These are phyloP conservation scores for Cheilosia vulpina DNA, from an alignment of 2,888 invertebrate genomes.

Conservation along the genomic window DNA sequence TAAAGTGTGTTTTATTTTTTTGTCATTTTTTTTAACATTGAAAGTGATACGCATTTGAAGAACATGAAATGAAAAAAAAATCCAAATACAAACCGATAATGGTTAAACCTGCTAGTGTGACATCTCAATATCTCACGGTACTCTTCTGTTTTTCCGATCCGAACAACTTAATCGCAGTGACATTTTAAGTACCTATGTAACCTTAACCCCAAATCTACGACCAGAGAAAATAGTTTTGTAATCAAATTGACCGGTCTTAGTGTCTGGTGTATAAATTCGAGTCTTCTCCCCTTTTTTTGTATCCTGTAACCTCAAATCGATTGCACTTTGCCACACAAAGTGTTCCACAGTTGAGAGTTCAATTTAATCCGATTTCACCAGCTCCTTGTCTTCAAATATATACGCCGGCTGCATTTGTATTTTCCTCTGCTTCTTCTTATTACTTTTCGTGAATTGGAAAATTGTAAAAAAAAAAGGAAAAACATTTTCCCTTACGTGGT, in stretches of 20 bases:
- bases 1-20: too few relatives aligned
- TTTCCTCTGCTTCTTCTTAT: conserved; percentile 36
- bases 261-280: conserved; percentile 39
- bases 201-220: conserved; percentile 50
- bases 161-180: conserved; percentile 40
- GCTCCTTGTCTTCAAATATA: conserved; percentile 43
- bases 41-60: too few relatives aligned
- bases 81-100: too few relatives aligned
- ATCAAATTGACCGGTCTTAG: conserved; percentile 39
- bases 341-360: conserved; percentile 63
- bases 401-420: conserved; percentile 45
- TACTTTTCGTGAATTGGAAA: conserved; percentile 60
- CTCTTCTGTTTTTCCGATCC: neutral
- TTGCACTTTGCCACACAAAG: conserved; percentile 68
- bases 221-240: conserved; percentile 44
- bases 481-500: conserved; percentile 34
- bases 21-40: too few relatives aligned
- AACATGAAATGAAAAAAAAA: too few relatives aligned
- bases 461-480: conserved; percentile 37
- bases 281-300: conserved; percentile 3
- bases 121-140: neutral
- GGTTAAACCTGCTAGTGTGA: too few relatives aligned
- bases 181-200: conserved; percentile 37
- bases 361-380: conserved; percentile 65
- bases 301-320: conserved; percentile 61